Base-by-base conservation (phyloP, 2,888 invertebrate species). In the Melieria picta region DNA sequence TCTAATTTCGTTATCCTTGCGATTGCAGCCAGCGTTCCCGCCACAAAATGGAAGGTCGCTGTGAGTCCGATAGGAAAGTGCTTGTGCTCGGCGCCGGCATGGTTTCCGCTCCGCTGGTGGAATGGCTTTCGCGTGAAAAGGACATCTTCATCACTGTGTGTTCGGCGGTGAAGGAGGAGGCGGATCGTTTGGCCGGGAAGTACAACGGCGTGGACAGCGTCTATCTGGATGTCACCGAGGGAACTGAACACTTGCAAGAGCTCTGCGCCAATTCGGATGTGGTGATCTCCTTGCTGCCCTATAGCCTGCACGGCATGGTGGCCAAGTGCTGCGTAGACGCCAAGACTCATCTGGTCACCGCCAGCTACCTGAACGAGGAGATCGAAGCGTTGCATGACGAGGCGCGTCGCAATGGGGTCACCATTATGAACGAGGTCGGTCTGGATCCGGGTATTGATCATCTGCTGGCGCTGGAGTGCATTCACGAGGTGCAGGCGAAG, bases 381-480 rank as follows among this genome's bases (percentile, higher is more conserved):
- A 93, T 99, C 79, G 91, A 90, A 80, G 91, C 91, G 0, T 87
- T 98, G 9, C 92, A 98, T 80, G 88, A 93, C 56, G 95, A 95
- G 69, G 99, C 99, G 0, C 90, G 91, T 64, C 92, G 93, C 48
- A 96, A 96, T 0, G 97, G 96, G 0, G 90, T 99, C 0, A 98
- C 98, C 0, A 90, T 99, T 57, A 88, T 99, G 76, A 99, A 99
- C 83, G 99, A 99, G 88, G 93, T 98, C 0, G 99, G 99, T 0
- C 89, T 99, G 47, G 99, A 99, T 85, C 99, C 99, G 0, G 99
- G 99, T n/a, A 97, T 98, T 78, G 98, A 98, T 86, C 99, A 99
- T 86, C 89, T 99, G 77, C 87, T 99, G 69, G 99, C 99, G 0
- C 90, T 99, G 87, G 98, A 99, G 84, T 97, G 97, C 83, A 97